A percentile compares a stretch with the other conserved stretches of the same genome.
These are phyloP conservation scores for Caenorhabditis virilis DNA, from an alignment of 2,888 invertebrate genomes.

Conservation along the genomic window DNA sequence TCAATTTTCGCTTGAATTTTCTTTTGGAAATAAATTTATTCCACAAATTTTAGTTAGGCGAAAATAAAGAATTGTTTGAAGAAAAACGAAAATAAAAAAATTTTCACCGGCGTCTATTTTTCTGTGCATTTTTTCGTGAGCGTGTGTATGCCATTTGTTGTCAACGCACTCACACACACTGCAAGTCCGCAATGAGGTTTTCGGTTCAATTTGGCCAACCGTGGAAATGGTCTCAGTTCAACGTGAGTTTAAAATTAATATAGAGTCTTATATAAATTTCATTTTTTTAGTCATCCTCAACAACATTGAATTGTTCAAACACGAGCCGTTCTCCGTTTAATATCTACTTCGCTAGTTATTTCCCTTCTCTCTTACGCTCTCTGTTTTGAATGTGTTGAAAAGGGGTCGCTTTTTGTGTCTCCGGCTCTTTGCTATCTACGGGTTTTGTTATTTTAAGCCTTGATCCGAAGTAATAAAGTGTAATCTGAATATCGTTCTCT, in stretches of 20 bases:
- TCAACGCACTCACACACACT: too few relatives aligned
- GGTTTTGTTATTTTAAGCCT: slow-evolving; percentile 9
- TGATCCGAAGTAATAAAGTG: slow-evolving; percentile 9
- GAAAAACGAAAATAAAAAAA: too few relatives aligned
- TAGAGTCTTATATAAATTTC: slow-evolving; percentile 23
- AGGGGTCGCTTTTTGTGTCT: neutral
- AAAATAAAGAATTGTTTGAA: too few relatives aligned
- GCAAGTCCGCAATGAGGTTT: too few relatives aligned
- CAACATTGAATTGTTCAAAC: slow-evolving; percentile 26
- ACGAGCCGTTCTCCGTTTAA: slow-evolving; percentile 32
- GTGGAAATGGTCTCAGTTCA: slow-evolving; percentile 34
- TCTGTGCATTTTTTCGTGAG: too few relatives aligned
- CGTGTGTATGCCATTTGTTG: too few relatives aligned
- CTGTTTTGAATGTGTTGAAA: slow-evolving; percentile 5
- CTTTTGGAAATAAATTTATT: too few relatives aligned
- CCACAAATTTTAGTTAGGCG: too few relatives aligned
- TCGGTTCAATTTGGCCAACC: too few relatives aligned
- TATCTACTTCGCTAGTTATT: slow-evolving; percentile 11
- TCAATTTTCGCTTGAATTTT: too few relatives aligned
- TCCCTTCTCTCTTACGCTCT: slow-evolving; percentile 12
- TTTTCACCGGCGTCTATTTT: too few relatives aligned
- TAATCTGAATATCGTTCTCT: slow-evolving; percentile 12
- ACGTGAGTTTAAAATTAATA: slow-evolving; percentile 22
- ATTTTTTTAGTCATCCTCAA: slow-evolving; percentile 29
- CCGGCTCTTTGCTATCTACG: slow-evolving; percentile 1